Evolutionary conservation across 2,113 vertebrate genomes (phyloP).

Genomic region (Leptosomus discolor): DNA sequence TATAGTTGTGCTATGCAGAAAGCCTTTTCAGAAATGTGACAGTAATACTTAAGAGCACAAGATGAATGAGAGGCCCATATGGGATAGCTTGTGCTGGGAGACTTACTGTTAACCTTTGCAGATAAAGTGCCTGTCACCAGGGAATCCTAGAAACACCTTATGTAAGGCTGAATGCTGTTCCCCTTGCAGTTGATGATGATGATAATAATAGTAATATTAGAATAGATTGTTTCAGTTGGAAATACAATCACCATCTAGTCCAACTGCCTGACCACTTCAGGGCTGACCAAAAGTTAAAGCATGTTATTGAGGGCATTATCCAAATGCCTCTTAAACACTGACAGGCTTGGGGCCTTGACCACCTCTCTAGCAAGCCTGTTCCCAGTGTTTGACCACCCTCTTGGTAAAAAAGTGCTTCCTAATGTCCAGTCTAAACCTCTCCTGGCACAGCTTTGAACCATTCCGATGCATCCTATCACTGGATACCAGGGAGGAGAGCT

Average conservation of each 20-base stretch:
- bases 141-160: background rate
- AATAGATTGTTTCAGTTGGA: background rate
- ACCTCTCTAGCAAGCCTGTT: background rate
- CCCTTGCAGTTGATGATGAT: background rate
- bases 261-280: background rate
- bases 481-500: background rate
- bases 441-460: background rate
- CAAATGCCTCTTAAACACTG: background rate
- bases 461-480: accelerated
- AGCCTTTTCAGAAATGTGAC: background rate
- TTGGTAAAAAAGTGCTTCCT: background rate
- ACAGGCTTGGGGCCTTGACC: background rate
- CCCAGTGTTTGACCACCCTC: background rate
- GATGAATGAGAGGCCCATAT: background rate
- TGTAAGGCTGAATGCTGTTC: background rate
- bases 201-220: background rate
- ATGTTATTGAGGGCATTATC: background rate
- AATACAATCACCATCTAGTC: background rate
- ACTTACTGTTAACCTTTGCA: background rate
- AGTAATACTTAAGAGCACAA: background rate
- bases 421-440: background rate
- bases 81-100: background rate
- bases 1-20: background rate
- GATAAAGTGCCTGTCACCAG: background rate
- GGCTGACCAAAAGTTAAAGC: background rate